Conservation (phyloP, 2,113 vertebrate species). For the Coptodon rendalli region DNA sequence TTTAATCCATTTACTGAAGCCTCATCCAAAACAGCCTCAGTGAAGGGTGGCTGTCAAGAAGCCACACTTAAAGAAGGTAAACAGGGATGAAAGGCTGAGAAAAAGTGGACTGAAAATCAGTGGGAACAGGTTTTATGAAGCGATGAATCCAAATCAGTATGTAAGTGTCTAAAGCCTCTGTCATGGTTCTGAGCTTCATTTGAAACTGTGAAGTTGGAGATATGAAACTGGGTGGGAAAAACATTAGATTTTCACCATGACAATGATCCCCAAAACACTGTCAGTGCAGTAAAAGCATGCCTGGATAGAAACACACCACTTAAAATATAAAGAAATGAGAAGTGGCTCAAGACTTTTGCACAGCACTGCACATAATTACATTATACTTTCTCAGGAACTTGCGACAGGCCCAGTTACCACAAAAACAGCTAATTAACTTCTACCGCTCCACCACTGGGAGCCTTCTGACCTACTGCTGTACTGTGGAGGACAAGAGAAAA, state of each 20-base stretch:
- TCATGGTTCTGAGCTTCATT: background rate
- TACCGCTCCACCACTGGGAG: accelerated
- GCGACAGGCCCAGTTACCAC: background rate
- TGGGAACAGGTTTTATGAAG: background rate
- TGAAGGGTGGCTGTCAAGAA: background rate
- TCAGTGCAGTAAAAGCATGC: background rate
- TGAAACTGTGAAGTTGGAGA: background rate
- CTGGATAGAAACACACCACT: background rate
- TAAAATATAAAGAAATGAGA: background rate
- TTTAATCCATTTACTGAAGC: background rate
- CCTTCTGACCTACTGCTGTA: accelerated
- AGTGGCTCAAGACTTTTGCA: background rate
- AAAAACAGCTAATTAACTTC: background rate
- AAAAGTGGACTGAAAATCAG: background rate
- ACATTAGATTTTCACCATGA: background rate
- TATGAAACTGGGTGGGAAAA: accelerated
- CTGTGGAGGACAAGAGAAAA: background rate
- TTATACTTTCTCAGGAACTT: background rate
- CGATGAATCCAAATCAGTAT: background rate
- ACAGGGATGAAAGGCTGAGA: background rate
- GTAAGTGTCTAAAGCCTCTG: background rate
- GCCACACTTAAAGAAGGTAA: background rate
- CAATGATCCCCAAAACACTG: background rate
- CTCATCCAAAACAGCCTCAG: background rate
- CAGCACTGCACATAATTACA: background rate